Base-by-base conservation (phyloP, 2,113 vertebrate species). In the Cebus imitator region DNA sequence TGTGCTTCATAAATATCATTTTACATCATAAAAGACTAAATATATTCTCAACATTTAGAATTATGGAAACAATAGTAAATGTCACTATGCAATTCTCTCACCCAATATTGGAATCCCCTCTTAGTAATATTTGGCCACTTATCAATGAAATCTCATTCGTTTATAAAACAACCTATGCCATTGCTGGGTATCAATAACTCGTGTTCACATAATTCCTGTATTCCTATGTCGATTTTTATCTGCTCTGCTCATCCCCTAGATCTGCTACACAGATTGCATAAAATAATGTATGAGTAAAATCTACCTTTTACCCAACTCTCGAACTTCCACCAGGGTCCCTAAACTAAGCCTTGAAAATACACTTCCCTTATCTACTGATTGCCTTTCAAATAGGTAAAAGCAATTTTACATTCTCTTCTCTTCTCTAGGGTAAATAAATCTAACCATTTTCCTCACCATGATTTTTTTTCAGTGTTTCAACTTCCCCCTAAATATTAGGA, bases 321-420 rank as follows among this genome's bases (percentile, higher is more conserved):
- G 76, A 17, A 80, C 70, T 76, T 64, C 43, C n/a, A 48, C 57
- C 43, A 52, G 80, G 48, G 12, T 66, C 50, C 40, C 30, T 64
- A 64, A 64, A 64, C 61, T 45, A 73, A 73, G 35, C 50, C 48
- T 80, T 96, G 78, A 85, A 89, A 95, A 94, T 16, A 82, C 50
- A 32, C n/a, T 82, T 85, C n/a, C 20, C 45, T 82, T 89, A 48
- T 9, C 84, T 93, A 82, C 18, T 13, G 25, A 88, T 0, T n/a
- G 89, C 21, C 12, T 83, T 90, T 79, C 21, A 73, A 84, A 89
- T 12, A 79, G 3, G 43, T 61, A 30, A 92, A 32, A 78, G 64
- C 1, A 27, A 55, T 43, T 93, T 91, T 81, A 52, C 27, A 64
- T 64, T 37, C 55, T 20, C 1, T 93, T 82, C 68, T 89, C 16